Conservation (phyloP, 1,140 invertebrate species). For the Mya arenaria region DNA sequence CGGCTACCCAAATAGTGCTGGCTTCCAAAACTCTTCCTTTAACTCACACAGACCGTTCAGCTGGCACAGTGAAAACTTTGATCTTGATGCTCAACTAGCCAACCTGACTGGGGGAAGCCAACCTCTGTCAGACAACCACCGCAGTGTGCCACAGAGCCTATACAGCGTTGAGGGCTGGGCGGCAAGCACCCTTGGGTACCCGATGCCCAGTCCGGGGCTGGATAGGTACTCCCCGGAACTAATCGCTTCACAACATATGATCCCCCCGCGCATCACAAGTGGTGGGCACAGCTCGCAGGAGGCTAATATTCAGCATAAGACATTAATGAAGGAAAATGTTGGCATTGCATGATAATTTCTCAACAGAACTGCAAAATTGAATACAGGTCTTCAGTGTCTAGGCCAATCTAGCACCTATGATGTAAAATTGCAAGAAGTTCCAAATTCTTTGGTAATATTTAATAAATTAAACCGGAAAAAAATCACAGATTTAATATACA, state of each 20-base stretch:
- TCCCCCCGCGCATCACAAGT: slow-evolving; percentile 72
- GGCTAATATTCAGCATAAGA: slow-evolving; percentile 70
- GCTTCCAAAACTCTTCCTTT: slow-evolving; percentile 62
- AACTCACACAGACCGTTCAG: slow-evolving; percentile 72
- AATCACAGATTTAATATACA: too few relatives aligned
- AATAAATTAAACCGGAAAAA: too few relatives aligned
- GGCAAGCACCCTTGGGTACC: slow-evolving; percentile 65
- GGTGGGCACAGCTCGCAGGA: slow-evolving; percentile 70
- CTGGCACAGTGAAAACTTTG: slow-evolving; percentile 78
- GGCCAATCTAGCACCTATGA: too few relatives aligned
- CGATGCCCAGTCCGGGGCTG: slow-evolving; percentile 48
- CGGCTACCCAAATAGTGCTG: slow-evolving; percentile 64
- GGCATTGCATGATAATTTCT: slow-evolving; percentile 70
- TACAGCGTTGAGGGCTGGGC: slow-evolving; percentile 46
- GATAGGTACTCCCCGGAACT: slow-evolving; percentile 67
- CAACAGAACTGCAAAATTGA: slow-evolving; percentile 38
- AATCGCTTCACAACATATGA: slow-evolving; percentile 70
- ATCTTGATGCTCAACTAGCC: slow-evolving; percentile 70
- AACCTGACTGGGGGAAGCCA: slow-evolving; percentile 22
- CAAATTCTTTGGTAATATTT: too few relatives aligned
- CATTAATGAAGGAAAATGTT: slow-evolving; percentile 73
- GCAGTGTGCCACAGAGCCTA: slow-evolving; percentile 70
- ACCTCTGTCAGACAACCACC: slow-evolving; percentile 66
- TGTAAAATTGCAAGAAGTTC: too few relatives aligned
- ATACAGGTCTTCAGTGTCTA: not conserved